Conservation (phyloP, 2,113 vertebrate species). For the Bubalus kerabau region DNA sequence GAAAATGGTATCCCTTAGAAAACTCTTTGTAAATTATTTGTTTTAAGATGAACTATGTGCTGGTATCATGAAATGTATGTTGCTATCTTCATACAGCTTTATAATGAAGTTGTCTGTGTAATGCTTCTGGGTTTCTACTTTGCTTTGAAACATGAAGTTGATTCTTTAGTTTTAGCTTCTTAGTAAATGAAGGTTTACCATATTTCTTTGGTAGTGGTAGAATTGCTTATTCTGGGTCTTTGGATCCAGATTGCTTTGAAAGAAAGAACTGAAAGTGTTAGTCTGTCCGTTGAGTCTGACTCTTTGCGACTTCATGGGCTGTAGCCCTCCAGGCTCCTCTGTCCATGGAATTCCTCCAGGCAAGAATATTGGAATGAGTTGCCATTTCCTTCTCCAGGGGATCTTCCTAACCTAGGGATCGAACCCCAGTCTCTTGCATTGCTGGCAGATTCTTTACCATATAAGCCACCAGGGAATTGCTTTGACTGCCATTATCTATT, state of each 20-base stretch:
- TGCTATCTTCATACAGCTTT: not conserved
- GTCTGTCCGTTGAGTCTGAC: not conserved
- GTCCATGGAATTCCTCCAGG: not conserved
- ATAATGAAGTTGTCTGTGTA: not conserved
- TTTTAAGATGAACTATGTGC: not conserved
- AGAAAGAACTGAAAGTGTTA: not conserved
- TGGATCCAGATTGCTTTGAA: not conserved
- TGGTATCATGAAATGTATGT: not conserved
- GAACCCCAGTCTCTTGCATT: fast-evolving
- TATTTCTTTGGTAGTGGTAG: constrained; percentile 1
- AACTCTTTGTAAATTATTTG: not conserved
- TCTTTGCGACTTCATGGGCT: not conserved
- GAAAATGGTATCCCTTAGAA: not conserved
- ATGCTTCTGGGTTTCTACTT: not conserved
- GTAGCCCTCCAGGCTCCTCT: not conserved
- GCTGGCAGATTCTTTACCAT: not conserved
- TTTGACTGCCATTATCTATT: not conserved
- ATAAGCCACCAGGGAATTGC: not conserved
- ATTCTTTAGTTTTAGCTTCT: not conserved
- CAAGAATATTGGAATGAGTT: not conserved
- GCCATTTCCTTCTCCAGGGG: not conserved
- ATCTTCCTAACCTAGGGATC: not conserved
- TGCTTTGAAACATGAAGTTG: constrained; percentile 30
- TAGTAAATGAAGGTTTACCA: not conserved
- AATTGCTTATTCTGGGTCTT: constrained; percentile 24